These are phyloP conservation scores for Ephialtes manifestator DNA, from an alignment of 2,888 invertebrate genomes.

Conservation along the genomic window DNA sequence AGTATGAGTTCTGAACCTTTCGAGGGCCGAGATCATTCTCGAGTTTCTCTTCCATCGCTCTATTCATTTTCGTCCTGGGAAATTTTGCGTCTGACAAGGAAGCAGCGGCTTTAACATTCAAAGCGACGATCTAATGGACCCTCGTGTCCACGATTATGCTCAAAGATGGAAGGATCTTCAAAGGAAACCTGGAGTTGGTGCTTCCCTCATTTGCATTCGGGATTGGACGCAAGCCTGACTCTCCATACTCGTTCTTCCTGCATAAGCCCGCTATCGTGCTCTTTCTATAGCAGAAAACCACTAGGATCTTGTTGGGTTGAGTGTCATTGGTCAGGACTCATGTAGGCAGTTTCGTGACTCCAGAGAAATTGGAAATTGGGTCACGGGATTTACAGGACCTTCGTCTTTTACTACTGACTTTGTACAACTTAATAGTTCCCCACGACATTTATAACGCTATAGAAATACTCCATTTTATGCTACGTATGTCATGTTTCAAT, in stretches of 20 bases:
- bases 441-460: too few relatives aligned
- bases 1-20: slow-evolving; percentile 27
- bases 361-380: slow-evolving; percentile 72
- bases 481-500: too few relatives aligned
- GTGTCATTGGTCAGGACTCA: neutral
- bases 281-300: slow-evolving; percentile 16
- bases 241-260: slow-evolving; percentile 35
- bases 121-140: slow-evolving; percentile 69
- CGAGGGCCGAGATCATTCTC: slow-evolving; percentile 53
- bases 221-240: slow-evolving; percentile 72
- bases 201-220: slow-evolving; percentile 79
- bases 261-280: neutral
- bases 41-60: slow-evolving; percentile 40
- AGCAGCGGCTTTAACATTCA: slow-evolving; percentile 72
- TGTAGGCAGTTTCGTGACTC: neutral
- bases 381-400: slow-evolving; percentile 72
- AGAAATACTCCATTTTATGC: too few relatives aligned
- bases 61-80: slow-evolving; percentile 64
- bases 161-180: slow-evolving; percentile 78
- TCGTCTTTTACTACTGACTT: slow-evolving; percentile 47
- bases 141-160: slow-evolving; percentile 74
- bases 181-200: slow-evolving; percentile 71
- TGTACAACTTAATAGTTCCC: neutral
- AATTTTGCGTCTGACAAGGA: slow-evolving; percentile 73
- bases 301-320: slow-evolving; percentile 25